These are phyloP conservation scores for Forpus xanthops DNA, from an alignment of 2,797 vertebrate species.

Conservation along the genomic window DNA sequence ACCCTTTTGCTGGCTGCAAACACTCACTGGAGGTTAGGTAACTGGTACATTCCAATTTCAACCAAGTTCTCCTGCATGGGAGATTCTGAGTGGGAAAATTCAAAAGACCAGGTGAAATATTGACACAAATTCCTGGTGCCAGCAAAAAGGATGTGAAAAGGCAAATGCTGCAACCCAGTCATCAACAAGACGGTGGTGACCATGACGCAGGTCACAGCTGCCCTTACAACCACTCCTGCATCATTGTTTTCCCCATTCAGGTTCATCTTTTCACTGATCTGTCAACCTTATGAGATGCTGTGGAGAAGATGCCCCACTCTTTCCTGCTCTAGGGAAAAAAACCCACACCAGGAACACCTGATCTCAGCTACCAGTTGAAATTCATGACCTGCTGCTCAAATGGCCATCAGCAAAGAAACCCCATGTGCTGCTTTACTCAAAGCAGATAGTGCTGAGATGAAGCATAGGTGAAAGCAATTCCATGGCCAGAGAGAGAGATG, in stretches of 20 bases:
- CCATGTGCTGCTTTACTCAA: not conserved
- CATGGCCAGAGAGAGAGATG: not conserved
- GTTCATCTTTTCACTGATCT: not conserved
- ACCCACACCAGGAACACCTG: not conserved
- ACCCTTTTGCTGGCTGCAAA: not conserved
- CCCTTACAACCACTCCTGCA: not conserved
- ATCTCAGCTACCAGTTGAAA: not conserved
- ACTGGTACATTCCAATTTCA: not conserved
- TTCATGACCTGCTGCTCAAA: not conserved
- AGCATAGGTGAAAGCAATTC: not conserved
- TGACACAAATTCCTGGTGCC: not conserved
- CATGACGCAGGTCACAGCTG: not conserved
- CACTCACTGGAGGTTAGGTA: accelerated
- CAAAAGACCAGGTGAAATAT: not conserved
- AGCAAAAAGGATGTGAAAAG: not conserved
- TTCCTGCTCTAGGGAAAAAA: not conserved
- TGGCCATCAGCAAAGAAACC: not conserved
- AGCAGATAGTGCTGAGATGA: not conserved
- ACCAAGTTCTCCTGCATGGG: not conserved
- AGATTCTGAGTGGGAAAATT: not conserved
- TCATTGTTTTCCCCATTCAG: not conserved
- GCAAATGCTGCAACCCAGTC: not conserved
- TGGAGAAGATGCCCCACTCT: not conserved
- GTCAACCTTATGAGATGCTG: not conserved
- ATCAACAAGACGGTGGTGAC: not conserved